Evolutionary conservation across 2,113 vertebrate genomes (phyloP), one percentile per base, ranked within the genome.

Genomic region (Pterocles orientalis): DNA sequence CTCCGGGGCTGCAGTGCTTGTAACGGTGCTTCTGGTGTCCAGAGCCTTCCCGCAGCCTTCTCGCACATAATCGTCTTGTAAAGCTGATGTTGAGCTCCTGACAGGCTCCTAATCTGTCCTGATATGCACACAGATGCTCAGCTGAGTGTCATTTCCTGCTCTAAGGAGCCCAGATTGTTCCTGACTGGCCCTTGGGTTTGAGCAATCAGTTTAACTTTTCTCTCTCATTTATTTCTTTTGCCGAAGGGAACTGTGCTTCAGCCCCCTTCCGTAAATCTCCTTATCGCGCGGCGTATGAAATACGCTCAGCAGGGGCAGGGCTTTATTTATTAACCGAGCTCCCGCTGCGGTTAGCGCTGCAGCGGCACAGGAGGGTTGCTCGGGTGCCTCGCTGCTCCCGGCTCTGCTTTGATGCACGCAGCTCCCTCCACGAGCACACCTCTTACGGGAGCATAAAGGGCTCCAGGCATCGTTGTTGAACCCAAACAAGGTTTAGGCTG

Each of bases 81-180:
- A 65, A 83, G 94, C 70, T 70, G 45, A 33, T 80, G 71, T 70
- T 2, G 3, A 10, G 65, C 62, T 92, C 91, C 92, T 92, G 86
- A 82, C 90, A 95, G 86, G 77, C 83, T 88, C 65, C 80, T 90
- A 56, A 94, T 93, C 92, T 4, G 0, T 79, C 83, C 80, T 86
- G 92, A 93, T 69, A 3, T 7, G 48, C 33, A 64, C 56, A 10
- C 68, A 61, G 85, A 76, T 83, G 76, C 68, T 92, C 60, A 48
- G 47, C 71, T 75, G 90, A 92, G 85, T 93, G 86, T 83, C 82
- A 31, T 88, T 97, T 96, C 90, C 92, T 94, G 82, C 77, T 64
- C 45, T 31, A 3, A 57, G 92, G 68, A 92, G 48, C 61, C 64
- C 72, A 47, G 76, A 66, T 83, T 84, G 60, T 31, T 92, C 90